A percentile compares a stretch with the other conserved stretches of the same genome.
Conservation (phyloP, 1,140 invertebrate species). For the Euwallacea fornicatus region DNA sequence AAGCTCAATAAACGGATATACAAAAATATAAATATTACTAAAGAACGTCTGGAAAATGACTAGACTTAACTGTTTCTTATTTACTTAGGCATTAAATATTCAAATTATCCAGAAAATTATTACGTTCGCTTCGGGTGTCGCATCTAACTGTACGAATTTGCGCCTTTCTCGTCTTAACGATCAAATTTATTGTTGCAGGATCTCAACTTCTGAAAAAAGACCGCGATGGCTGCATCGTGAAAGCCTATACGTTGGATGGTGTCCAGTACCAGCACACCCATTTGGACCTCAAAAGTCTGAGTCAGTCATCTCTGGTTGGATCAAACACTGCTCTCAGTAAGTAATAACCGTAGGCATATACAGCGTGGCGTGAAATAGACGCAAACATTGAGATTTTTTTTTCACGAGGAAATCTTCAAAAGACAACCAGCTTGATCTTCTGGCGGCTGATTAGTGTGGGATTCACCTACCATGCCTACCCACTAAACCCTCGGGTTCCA, state of each 20-base stretch:
- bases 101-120: not conserved
- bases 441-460: too few relatives aligned
- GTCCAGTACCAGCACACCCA: constrained; percentile 49
- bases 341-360: not conserved
- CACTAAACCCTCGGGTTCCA: too few relatives aligned
- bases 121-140: not conserved
- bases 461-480: too few relatives aligned
- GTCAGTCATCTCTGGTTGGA: constrained; percentile 24
- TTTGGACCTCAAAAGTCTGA: constrained; percentile 38
- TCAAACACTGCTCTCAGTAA: constrained; percentile 15
- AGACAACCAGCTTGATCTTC: too few relatives aligned
- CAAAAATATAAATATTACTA: not conserved
- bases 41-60: not conserved
- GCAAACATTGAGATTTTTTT: too few relatives aligned
- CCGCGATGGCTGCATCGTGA: constrained; percentile 47
- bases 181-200: constrained; percentile 30
- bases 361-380: too few relatives aligned
- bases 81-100: too few relatives aligned
- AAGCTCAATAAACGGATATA: not conserved
- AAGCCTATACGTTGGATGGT: constrained; percentile 47
- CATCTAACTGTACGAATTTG: not conserved
- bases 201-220: constrained; percentile 48
- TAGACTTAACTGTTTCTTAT: not conserved
- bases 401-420: too few relatives aligned
- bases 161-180: not conserved